phyloP scores from a whole-genome alignment of 2,888 invertebrate species.

The Lasioglossum malachurum region DNA sequence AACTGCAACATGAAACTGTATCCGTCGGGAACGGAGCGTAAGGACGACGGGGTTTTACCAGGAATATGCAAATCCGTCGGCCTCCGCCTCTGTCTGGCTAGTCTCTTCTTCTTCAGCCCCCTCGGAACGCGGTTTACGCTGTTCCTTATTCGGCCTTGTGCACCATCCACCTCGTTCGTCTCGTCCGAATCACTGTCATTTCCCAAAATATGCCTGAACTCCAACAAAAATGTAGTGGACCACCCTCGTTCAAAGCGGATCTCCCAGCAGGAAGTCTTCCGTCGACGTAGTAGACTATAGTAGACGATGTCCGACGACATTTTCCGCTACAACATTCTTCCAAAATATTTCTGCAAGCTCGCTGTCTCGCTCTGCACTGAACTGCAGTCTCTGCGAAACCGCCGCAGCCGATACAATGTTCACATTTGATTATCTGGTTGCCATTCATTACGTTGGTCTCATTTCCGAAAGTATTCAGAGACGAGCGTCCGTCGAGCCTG shows the following conservation, averaged over 20 bases:
- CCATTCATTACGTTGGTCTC: no score
- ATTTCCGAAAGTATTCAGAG: no score
- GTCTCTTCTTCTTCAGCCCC: conserved; percentile 31
- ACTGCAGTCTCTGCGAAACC: no score
- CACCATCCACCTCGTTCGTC: conserved; percentile 25
- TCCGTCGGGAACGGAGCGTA: conserved; percentile 45
- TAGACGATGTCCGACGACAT: not conserved
- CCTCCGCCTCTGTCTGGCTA: not conserved
- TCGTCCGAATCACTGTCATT: not conserved
- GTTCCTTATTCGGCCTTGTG: conserved; percentile 37
- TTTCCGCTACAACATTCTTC: not conserved
- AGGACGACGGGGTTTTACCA: conserved; percentile 48
- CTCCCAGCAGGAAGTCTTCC: no score
- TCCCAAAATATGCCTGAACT: not conserved
- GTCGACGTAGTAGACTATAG: not conserved
- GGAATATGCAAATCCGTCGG: conserved; percentile 65
- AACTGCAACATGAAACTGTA: conserved; percentile 57
- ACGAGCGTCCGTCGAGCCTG: no score
- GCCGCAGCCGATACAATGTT: no score
- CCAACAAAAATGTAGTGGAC: not conserved
- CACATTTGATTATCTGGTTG: no score
- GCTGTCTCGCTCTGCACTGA: not conserved
- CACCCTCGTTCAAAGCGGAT: not conserved
- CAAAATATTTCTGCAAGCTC: not conserved
- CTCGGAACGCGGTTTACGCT: conserved; percentile 49